Conservation (phyloP, 2,888 invertebrate species). For the Artemia sp. region DNA sequence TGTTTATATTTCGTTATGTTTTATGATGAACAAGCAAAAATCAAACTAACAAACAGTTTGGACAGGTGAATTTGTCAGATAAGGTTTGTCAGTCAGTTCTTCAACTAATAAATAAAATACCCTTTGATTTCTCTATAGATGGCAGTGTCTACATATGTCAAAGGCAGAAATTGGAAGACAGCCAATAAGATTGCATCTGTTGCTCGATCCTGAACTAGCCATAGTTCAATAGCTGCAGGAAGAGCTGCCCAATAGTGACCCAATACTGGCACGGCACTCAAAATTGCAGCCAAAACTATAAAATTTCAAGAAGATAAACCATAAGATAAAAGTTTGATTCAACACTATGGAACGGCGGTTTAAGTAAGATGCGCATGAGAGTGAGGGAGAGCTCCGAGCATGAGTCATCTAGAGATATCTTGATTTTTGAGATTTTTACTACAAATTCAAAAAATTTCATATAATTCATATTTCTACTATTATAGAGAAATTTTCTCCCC, state of each 20-base stretch:
- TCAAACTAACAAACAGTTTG: no score
- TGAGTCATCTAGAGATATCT: no score
- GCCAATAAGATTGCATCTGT: slow-evolving; percentile 63
- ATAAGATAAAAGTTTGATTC: slow-evolving; percentile 6
- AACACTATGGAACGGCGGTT: not conserved
- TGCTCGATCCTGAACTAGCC: slow-evolving; percentile 73
- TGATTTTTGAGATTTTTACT: no score
- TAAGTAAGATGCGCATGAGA: no score
- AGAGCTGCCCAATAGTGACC: slow-evolving; percentile 90
- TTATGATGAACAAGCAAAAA: no score
- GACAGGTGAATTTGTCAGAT: no score
- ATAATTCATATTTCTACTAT: no score
- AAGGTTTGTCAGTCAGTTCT: no score
- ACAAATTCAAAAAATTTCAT: no score
- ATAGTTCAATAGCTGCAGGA: slow-evolving; percentile 84
- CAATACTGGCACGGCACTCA: slow-evolving; percentile 88
- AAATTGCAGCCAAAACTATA: slow-evolving; percentile 66
- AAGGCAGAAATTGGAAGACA: slow-evolving; percentile 69
- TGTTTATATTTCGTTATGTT: no score
- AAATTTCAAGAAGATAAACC: slow-evolving; percentile 25
- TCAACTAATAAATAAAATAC: slow-evolving; percentile 35
- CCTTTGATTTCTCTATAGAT: slow-evolving; percentile 96
- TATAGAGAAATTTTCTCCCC: no score
- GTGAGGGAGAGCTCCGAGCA: no score
- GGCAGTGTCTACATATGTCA: slow-evolving; percentile 78